These are phyloP conservation scores for Musca vetustissima DNA, from an alignment of 1,140 invertebrate genomes.

Conservation along the genomic window DNA sequence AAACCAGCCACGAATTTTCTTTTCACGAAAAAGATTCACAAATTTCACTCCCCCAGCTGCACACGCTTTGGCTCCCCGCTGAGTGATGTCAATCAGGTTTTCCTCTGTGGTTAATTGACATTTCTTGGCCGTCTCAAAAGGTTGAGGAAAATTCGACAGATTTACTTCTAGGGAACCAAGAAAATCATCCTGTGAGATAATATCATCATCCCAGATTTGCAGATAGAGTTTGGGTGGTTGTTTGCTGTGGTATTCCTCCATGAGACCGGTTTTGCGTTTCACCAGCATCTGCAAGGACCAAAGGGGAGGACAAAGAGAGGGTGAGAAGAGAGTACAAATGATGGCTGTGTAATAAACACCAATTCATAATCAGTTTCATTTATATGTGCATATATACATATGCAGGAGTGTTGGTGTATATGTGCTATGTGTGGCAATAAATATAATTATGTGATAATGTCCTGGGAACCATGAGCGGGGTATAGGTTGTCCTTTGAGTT, in stretches of 20 bases:
- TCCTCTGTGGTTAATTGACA: not conserved
- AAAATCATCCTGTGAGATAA: conserved; percentile 77
- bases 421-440: too few species aligned
- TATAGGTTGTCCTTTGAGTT: too few species aligned
- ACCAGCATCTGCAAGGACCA: conserved; percentile 43
- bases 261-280: conserved; percentile 35
- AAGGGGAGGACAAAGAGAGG: too few species aligned
- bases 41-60: conserved; percentile 31
- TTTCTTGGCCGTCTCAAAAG: conserved; percentile 60
- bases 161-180: conserved; percentile 65
- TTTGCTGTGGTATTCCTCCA: conserved; percentile 49
- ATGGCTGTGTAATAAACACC: too few species aligned
- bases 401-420: too few species aligned
- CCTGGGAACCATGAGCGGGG: too few species aligned
- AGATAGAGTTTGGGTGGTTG: conserved; percentile 58
- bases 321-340: not conserved
- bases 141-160: conserved; percentile 63
- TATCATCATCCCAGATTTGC: conserved; percentile 70
- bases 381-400: not conserved
- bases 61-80: too few species aligned
- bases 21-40: conserved; percentile 78
- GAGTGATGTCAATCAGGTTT: not conserved
- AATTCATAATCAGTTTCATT: too few species aligned
- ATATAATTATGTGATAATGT: too few species aligned
- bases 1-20: conserved; percentile 80